Percentiles rank a stretch among this genome's conserved stretches.
These are phyloP conservation scores for Ochotona princeps DNA, from an alignment of 2,113 vertebrate genomes.

Conservation along the genomic window DNA sequence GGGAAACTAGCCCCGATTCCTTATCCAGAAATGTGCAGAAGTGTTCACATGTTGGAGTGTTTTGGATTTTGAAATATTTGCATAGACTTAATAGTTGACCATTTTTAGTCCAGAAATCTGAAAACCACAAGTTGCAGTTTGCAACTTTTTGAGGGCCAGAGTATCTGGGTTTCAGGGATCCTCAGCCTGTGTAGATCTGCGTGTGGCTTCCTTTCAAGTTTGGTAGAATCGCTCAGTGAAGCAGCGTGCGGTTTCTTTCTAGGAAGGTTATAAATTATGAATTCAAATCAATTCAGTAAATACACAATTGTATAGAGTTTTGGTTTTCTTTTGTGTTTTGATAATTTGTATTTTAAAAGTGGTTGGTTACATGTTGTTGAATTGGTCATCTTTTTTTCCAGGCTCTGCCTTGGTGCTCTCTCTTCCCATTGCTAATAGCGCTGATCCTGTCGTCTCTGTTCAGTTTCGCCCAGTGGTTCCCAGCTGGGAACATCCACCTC, in stretches of 20 bases:
- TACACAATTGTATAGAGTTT: neutral
- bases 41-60: no score
- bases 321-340: neutral
- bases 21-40: no score
- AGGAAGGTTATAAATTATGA: slow-evolving; percentile 39
- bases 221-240: slow-evolving; percentile 32
- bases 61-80: no score
- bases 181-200: no score
- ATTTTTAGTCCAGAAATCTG: no score
- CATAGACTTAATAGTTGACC: no score
- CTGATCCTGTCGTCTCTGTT: slow-evolving; percentile 24
- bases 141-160: no score
- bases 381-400: no score
- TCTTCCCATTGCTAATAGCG: slow-evolving; percentile 13
- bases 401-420: no score
- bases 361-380: slow-evolving; percentile 2
- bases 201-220: slow-evolving; percentile 31
- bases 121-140: no score
- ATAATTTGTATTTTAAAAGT: slow-evolving; percentile 46
- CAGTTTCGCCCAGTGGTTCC: neutral
- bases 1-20: neutral
- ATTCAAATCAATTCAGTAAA: slow-evolving; percentile 27
- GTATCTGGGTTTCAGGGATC: no score
- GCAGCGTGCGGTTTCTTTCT: slow-evolving; percentile 16
- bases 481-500: no score